Conservation (phyloP, 2,797 vertebrate genomes). For the Helicolenus hilgendorfi region DNA sequence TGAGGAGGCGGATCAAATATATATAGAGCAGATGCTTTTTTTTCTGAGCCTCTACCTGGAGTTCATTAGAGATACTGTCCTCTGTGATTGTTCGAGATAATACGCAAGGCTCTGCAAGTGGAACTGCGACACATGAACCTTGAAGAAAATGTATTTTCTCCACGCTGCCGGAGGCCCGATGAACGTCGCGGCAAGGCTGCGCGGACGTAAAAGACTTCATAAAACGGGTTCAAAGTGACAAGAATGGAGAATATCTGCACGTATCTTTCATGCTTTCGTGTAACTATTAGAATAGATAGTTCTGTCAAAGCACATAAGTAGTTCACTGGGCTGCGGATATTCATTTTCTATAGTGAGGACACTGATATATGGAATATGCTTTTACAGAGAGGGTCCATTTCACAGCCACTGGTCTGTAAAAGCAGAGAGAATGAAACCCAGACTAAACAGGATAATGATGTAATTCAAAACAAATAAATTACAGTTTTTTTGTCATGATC, state of each 20-base stretch:
- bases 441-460: slow-evolving; percentile 16
- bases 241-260: slow-evolving; percentile 46
- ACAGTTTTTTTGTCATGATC: not conserved
- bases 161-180: not conserved
- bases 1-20: slow-evolving; percentile 53
- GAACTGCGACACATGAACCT: slow-evolving; percentile 50
- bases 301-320: slow-evolving; percentile 71
- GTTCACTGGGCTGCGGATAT: slow-evolving; percentile 75
- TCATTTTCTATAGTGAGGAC: slow-evolving; percentile 72
- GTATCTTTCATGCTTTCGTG: slow-evolving; percentile 57
- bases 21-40: slow-evolving; percentile 34
- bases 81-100: slow-evolving; percentile 53
- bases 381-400: slow-evolving; percentile 57
- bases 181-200: slow-evolving; percentile 12
- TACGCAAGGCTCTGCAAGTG: slow-evolving; percentile 42
- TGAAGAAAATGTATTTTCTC: slow-evolving; percentile 64
- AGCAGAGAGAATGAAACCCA: slow-evolving; percentile 10
- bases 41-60: slow-evolving; percentile 19
- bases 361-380: slow-evolving; percentile 74
- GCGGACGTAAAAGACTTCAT: slow-evolving; percentile 44
- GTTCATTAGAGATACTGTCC: slow-evolving; percentile 65
- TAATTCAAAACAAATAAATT: slow-evolving; percentile 22
- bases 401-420: slow-evolving; percentile 44
- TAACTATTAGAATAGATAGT: slow-evolving; percentile 81
- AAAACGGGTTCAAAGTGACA: slow-evolving; percentile 78